Evolutionary conservation across 2,113 vertebrate genomes (phyloP).

Genomic region (Typhlomys cinereus): DNA sequence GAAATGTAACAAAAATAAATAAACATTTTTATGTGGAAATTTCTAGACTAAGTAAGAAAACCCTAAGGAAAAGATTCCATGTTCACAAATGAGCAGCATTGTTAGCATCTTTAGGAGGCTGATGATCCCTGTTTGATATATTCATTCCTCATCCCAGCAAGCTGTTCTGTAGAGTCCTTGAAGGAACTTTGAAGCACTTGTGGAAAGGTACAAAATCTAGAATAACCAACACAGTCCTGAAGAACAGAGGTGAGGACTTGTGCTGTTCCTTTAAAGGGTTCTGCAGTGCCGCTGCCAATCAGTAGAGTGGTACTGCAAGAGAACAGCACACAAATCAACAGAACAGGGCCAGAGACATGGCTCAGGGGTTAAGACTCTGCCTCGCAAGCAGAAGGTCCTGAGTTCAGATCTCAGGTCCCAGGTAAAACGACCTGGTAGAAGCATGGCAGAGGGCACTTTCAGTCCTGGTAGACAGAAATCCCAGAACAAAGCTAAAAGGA

Average conservation of each 20-base stretch:
- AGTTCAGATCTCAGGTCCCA: too few species aligned
- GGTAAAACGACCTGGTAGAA: too few species aligned
- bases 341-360: too few species aligned
- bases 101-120: background rate
- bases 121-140: background rate
- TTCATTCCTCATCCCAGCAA: background rate
- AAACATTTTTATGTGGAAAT: background rate
- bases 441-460: too few species aligned
- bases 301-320: background rate
- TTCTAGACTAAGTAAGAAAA: constrained; percentile 21
- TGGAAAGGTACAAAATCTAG: background rate
- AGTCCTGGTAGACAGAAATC: too few species aligned
- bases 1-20: constrained; percentile 26
- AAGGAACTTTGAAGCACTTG: background rate
- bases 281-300: background rate
- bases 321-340: background rate
- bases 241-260: background rate
- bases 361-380: too few species aligned
- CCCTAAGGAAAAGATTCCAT: background rate
- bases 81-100: background rate
- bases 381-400: too few species aligned
- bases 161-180: background rate
- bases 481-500: too few species aligned
- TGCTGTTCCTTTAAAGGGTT: background rate
- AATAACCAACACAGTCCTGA: background rate